phyloP scores from a whole-genome alignment of 1,140 invertebrate genomes.

The Drosophila sp. region DNA sequence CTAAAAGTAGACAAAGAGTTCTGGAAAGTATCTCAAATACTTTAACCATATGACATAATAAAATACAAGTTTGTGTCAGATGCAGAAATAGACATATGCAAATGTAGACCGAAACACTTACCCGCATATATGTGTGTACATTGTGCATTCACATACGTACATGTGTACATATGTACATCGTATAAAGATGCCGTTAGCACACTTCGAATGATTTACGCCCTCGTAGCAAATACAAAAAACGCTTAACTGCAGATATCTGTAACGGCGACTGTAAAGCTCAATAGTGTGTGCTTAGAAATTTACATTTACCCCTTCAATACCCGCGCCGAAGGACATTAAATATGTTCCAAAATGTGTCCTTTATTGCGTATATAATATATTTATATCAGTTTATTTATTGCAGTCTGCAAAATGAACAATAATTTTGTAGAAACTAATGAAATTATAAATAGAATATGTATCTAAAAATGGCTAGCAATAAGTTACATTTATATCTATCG shows the following conservation, averaged over 20 bases:
- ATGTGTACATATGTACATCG: neutral
- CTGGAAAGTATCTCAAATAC: neutral
- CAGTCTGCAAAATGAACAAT: too few relatives aligned
- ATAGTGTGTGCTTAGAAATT: conserved; percentile 19
- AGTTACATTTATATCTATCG: too few relatives aligned
- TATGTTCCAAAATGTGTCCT: neutral
- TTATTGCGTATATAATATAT: too few relatives aligned
- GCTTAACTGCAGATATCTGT: conserved; percentile 59
- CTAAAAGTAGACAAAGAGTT: neutral
- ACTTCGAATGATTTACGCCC: conserved; percentile 58
- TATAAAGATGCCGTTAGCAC: conserved; percentile 33
- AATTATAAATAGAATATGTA: too few relatives aligned
- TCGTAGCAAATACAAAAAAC: conserved; percentile 30
- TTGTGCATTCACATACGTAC: neutral
- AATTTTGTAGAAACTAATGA: neutral
- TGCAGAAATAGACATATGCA: neutral
- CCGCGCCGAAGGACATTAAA: neutral
- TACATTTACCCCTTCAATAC: neutral
- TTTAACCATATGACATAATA: neutral
- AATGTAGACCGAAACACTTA: neutral
- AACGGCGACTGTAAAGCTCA: conserved; percentile 46
- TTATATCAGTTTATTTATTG: too few relatives aligned
- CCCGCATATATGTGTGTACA: too few relatives aligned
- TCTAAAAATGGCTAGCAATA: too few relatives aligned
- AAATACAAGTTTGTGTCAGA: neutral